Evolutionary conservation across 2,113 vertebrate species (phyloP).

Genomic region (Myotis davidii): DNA sequence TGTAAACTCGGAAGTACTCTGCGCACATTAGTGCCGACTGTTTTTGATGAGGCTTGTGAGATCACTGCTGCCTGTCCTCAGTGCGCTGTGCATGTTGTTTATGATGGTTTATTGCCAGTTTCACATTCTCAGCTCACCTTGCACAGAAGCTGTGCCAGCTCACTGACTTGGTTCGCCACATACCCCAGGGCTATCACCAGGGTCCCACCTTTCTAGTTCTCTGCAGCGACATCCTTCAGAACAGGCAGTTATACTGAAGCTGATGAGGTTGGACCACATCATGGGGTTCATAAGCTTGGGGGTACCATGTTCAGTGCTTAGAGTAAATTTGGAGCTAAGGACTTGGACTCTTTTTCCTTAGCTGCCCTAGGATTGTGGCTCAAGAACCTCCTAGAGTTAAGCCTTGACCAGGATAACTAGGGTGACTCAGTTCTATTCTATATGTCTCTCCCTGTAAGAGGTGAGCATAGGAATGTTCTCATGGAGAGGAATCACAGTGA

Average conservation of each 20-base stretch:
- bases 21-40: neutral
- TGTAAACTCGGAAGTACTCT: neutral
- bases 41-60: neutral
- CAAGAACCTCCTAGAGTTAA: neutral
- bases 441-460: neutral
- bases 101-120: neutral
- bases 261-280: neutral
- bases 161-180: neutral
- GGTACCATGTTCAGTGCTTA: neutral
- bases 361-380: neutral
- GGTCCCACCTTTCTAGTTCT: neutral
- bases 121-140: neutral
- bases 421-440: neutral
- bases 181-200: neutral
- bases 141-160: neutral
- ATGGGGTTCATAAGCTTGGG: neutral
- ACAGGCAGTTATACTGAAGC: neutral
- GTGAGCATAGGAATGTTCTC: neutral
- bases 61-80: neutral
- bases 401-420: neutral
- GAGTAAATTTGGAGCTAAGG: neutral
- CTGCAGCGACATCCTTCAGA: neutral
- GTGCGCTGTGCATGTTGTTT: neutral
- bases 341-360: neutral
- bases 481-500: neutral